Evolutionary conservation across 1,140 invertebrate species (phyloP), one percentile per base, ranked within the genome.

Genomic region (Aricia agestis): DNA sequence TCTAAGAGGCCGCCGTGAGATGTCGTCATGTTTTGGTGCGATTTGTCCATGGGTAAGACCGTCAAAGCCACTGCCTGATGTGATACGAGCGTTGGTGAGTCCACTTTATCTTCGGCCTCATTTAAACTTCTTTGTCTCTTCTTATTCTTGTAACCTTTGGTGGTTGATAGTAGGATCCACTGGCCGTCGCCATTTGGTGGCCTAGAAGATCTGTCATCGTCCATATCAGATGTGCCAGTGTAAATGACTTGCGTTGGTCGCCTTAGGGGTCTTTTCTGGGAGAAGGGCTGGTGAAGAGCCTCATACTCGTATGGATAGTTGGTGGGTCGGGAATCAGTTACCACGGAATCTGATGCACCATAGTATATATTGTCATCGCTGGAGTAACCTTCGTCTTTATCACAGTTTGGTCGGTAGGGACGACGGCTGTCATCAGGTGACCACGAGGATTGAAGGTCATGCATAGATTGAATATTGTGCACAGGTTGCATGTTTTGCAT

Each of bases 81-180:
- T 70, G 88, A 89, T n/a, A 84, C 85, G 67, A 93, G 81, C 3
- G 85, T 81, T 15, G 79, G 78, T 25, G 78, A 74, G 31, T 85
- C 84, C 1, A 72, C 66, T 32, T 75, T 78, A 13, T 85, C 82
- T 57, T 74, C 75, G 18, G 73, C 77, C 13, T 76, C 82, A 67
- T 79, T 89, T 10, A 94, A 67, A 9, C 89, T 92, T 72, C 91
- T 74, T 81, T 92, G 90, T 11, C 88, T 86, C 73, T 89, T 93
- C 78, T 77, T 91, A 69, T 86, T 93, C 72, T 92, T 75, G 87
- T 96, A 96, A 10, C 95, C 95, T 85, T 95, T 95, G 10, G 95
- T 96, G 1, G 95, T 95, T 0, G 95, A 96, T 6, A 96, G 81
- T 0, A 96, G 86, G 2, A 96, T 93, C 95, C 95, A 96, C 70